Base-by-base conservation (phyloP, 2,797 vertebrate genomes). In the Anolis apletophallus region DNA sequence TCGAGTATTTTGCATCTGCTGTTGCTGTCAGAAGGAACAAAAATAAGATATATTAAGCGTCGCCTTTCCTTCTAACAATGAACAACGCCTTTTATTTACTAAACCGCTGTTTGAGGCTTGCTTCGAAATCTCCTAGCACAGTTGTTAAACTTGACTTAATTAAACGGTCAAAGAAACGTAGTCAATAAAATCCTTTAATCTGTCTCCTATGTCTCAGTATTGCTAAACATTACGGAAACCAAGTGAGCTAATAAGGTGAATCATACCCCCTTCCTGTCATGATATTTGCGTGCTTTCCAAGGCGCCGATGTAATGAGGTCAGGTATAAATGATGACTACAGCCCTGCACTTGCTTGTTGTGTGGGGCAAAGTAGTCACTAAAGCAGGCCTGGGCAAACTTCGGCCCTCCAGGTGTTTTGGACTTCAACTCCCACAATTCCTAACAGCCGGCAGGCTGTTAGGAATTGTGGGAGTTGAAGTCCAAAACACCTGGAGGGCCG, bases 321-420 rank as follows among this genome's bases (percentile, higher is more conserved):
- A 67, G 26, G 29, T 10, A 34, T 26, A 84, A 67, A 11, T 8
- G 14, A 6, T 17, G 8, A n/a, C 80, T n/a, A n/a, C n/a, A n/a
- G n/a, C n/a, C n/a, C n/a, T n/a, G n/a, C n/a, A n/a, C n/a, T 77
- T 57, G 68, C 52, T 0, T 9, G 76, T 55, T 3, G 0, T 8
- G 0, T 8, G 17, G 40, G 5, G 21, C 52, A 14, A 21, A 36
- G 5, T 76, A 40, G 64, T 0, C 0, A 59, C 1, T 82, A n/a
- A n/a, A n/a, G n/a, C n/a, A n/a, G n/a, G n/a, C n/a, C n/a, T n/a
- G n/a, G n/a, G n/a, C n/a, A n/a, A n/a, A n/a, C n/a, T n/a, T n/a
- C n/a, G n/a, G n/a, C n/a, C n/a, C n/a, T n/a, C n/a, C n/a, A n/a
- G n/a, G n/a, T n/a, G n/a, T n/a, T n/a, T n/a, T n/a, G n/a, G n/a